phyloP scores from a whole-genome alignment of 2,113 vertebrate genomes.

The Callipepla squamata region DNA sequence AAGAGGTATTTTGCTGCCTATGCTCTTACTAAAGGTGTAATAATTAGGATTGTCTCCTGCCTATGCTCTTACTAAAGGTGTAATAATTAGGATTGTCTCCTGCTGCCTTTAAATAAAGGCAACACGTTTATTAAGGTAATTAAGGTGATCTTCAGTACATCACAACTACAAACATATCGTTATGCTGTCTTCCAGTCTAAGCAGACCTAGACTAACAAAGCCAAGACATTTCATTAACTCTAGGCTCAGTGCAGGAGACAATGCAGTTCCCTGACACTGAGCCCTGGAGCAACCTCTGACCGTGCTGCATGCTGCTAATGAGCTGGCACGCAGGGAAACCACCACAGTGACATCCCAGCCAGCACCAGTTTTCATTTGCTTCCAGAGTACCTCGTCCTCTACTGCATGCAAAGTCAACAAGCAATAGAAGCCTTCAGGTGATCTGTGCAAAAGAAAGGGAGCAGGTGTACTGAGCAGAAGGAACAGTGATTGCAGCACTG shows the following conservation, averaged over 20 bases:
- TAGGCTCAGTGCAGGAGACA: neutral
- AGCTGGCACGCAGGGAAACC: neutral
- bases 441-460: neutral
- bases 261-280: neutral
- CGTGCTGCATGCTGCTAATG: neutral
- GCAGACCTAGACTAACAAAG: neutral
- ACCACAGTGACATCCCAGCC: neutral
- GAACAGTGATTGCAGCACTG: neutral
- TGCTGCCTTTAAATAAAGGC: neutral
- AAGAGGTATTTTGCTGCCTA: neutral
- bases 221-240: slow-evolving; percentile 6
- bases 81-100: neutral
- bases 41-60: neutral
- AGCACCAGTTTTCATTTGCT: neutral
- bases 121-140: neutral
- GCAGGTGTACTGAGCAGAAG: neutral
- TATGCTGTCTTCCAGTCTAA: neutral
- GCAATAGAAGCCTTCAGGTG: neutral
- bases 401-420: neutral
- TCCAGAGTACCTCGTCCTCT: neutral
- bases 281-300: neutral
- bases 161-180: neutral
- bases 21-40: neutral
- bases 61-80: neutral
- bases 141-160: neutral